These are phyloP conservation scores for Phymatocera aterrima DNA, from an alignment of 2,888 invertebrate genomes.

Conservation along the genomic window DNA sequence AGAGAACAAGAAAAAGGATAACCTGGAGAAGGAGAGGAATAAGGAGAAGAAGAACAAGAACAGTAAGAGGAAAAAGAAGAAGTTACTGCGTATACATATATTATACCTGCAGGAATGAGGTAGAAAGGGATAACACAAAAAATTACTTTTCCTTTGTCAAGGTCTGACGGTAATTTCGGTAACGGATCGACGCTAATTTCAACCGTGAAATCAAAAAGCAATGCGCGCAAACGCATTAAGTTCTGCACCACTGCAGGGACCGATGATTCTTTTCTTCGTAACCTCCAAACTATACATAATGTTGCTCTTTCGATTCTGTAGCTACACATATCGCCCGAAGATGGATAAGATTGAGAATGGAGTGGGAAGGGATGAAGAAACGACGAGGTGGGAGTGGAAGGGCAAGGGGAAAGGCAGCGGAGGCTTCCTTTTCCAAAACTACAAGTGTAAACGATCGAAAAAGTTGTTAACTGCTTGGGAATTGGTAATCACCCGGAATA, in stretches of 20 bases:
- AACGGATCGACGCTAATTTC: constrained; percentile 62
- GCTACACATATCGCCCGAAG: not conserved
- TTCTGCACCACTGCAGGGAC: constrained; percentile 34
- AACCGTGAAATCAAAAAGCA: constrained; percentile 61
- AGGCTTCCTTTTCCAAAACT: not conserved
- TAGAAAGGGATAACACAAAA: not conserved
- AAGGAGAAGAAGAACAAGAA: not conserved
- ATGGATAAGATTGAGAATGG: constrained; percentile 37
- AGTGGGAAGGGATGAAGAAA: constrained; percentile 43
- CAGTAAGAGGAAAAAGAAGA: too few species aligned
- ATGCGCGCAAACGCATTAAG: constrained; percentile 48
- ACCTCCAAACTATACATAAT: too few species aligned
- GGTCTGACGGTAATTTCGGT: constrained; percentile 51
- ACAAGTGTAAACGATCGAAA: constrained; percentile 67
- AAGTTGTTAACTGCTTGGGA: constrained; percentile 69
- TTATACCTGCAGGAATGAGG: not conserved
- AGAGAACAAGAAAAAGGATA: not conserved
- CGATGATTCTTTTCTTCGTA: constrained; percentile 37
- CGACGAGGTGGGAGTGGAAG: too few species aligned
- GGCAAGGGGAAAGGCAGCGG: too few species aligned
- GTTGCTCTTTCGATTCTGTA: not conserved
- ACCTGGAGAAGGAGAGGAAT: not conserved
- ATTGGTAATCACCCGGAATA: constrained; percentile 70
- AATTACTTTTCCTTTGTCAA: constrained; percentile 41
- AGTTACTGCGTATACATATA: too few species aligned